Conservation (phyloP, 1,140 invertebrate species). For the Condylostylus longicornis region DNA sequence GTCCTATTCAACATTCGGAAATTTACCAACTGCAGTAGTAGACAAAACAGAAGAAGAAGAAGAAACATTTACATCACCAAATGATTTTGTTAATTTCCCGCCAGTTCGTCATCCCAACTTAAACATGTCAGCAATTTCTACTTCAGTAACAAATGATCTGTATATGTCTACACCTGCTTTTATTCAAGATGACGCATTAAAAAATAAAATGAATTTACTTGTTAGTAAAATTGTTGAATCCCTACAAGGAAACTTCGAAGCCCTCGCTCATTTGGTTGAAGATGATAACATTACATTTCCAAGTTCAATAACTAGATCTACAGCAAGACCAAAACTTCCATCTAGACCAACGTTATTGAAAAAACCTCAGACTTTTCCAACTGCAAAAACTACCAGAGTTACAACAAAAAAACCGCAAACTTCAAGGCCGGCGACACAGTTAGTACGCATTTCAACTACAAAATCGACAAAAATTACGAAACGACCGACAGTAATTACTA, state of each 20-base stretch:
- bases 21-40: conserved; percentile 23
- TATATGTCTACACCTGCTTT: conserved; percentile 55
- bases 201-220: conserved; percentile 63
- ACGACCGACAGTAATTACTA: conserved; percentile 25
- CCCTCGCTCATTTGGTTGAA: conserved; percentile 56
- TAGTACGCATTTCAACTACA: conserved; percentile 1
- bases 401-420: conserved; percentile 24
- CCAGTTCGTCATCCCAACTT: conserved; percentile 67
- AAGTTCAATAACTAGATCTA: conserved; percentile 17
- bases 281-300: conserved; percentile 23
- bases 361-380: conserved; percentile 32
- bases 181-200: conserved; percentile 55
- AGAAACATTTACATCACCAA: conserved; percentile 42
- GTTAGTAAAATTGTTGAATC: conserved; percentile 69
- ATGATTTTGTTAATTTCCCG: conserved; percentile 63
- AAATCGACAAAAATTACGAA: conserved; percentile 18
- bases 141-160: conserved; percentile 41
- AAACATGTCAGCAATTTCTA: conserved; percentile 47
- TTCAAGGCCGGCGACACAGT: conserved; percentile 15
- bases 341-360: conserved; percentile 30
- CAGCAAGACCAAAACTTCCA: conserved; percentile 17
- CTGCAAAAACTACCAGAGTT: conserved; percentile 15
- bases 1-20: conserved; percentile 24
- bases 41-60: conserved; percentile 21
- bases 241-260: conserved; percentile 63